phyloP scores from a whole-genome alignment of 2,797 vertebrate species.

The Platalea minor region DNA sequence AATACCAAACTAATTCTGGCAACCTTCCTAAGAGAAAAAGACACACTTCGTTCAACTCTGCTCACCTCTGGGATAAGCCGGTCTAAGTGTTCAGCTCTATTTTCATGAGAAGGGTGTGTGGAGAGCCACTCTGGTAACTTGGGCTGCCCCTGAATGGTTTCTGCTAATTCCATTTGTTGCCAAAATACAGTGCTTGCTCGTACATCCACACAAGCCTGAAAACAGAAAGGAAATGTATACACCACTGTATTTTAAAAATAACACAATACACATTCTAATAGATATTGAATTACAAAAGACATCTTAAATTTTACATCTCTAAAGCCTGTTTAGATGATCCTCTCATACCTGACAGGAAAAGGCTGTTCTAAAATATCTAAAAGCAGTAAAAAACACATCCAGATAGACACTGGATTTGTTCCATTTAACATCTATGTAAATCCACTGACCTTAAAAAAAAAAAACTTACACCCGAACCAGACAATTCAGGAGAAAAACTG shows the following conservation, averaged over 20 bases:
- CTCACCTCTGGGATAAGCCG: slow-evolving; percentile 88
- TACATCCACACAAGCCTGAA: slow-evolving; percentile 92
- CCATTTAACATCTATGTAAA: background rate
- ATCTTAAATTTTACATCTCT: background rate
- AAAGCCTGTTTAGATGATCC: background rate
- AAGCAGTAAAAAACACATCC: background rate
- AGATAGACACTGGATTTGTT: background rate
- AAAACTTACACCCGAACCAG: background rate
- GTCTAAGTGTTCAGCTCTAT: slow-evolving; percentile 83
- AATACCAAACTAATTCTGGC: background rate
- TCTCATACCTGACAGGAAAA: background rate
- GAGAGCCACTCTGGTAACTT: slow-evolving; percentile 90
- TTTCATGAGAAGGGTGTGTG: slow-evolving; percentile 92
- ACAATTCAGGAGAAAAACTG: background rate
- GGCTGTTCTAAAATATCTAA: background rate
- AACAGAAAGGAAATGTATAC: background rate
- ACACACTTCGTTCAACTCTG: background rate
- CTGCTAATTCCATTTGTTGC: slow-evolving; percentile 88
- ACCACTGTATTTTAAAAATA: background rate
- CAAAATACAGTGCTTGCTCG: slow-evolving; percentile 91
- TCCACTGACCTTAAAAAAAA: background rate
- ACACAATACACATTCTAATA: background rate
- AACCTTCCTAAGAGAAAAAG: background rate
- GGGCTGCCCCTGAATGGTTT: slow-evolving; percentile 75
- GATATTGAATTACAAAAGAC: background rate